Percentiles rank a stretch among this genome's conserved stretches.
These are phyloP conservation scores for Pseudolycoriella hygida DNA, from an alignment of 2,888 invertebrate species.

Conservation along the genomic window DNA sequence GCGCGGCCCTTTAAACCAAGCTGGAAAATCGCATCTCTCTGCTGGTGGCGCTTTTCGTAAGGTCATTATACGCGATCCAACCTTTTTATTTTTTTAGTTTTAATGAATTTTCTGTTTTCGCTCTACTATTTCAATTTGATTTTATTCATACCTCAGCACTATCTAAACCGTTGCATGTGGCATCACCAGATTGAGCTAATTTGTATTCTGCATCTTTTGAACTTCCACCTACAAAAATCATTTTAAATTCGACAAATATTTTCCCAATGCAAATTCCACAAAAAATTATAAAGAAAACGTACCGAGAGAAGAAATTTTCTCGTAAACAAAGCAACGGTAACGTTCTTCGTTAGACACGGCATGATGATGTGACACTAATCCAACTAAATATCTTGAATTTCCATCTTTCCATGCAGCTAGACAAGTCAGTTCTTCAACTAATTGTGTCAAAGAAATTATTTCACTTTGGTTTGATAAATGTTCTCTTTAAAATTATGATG, in stretches of 20 bases:
- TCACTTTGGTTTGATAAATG: too few relatives aligned
- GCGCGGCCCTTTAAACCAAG: conserved; percentile 80
- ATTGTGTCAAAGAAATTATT: too few relatives aligned
- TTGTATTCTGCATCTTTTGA: conserved; percentile 50
- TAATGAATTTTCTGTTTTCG: background rate
- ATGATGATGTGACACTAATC: conserved; percentile 75
- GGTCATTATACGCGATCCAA: conserved; percentile 30
- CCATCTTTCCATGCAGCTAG: conserved; percentile 90
- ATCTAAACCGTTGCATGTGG: conserved; percentile 82
- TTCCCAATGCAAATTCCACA: too few relatives aligned
- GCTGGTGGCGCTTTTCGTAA: conserved; percentile 27
- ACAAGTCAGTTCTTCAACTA: conserved; percentile 83
- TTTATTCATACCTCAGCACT: conserved; percentile 50
- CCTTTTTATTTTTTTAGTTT: conserved; percentile 16
- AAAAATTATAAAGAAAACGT: too few relatives aligned
- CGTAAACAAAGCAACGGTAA: conserved; percentile 90
- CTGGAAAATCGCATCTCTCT: conserved; percentile 60
- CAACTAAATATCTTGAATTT: conserved; percentile 76
- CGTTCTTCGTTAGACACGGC: conserved; percentile 83
- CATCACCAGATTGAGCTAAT: conserved; percentile 82
- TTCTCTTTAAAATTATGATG: too few relatives aligned
- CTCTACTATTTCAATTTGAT: too few relatives aligned
- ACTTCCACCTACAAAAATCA: conserved; percentile 28
- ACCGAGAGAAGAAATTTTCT: conserved; percentile 52
- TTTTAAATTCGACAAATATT: too few relatives aligned